Evolutionary conservation across 1,140 invertebrate genomes (phyloP).

Genomic region (Heterodera schachtii): DNA sequence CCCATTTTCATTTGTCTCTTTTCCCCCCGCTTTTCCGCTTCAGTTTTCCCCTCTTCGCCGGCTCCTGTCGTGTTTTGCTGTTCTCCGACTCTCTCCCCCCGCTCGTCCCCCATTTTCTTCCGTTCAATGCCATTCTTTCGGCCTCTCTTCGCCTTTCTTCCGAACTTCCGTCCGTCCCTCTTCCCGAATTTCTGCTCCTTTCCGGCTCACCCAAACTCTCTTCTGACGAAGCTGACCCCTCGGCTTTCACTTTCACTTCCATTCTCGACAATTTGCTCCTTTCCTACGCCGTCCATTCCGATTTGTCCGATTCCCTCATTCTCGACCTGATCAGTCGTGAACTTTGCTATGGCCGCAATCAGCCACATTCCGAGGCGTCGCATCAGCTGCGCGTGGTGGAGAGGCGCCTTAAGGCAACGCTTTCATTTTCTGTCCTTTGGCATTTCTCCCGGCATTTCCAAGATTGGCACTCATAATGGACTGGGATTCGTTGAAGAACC

Average conservation of each 20-base stretch:
- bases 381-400: conserved; percentile 9
- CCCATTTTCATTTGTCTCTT: no score
- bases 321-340: conserved; percentile 12
- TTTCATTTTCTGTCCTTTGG: background rate
- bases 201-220: background rate
- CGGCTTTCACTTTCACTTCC: background rate
- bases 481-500: conserved; percentile 49
- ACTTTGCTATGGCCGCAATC: conserved; percentile 13
- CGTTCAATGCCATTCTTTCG: conserved; percentile 1
- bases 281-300: background rate
- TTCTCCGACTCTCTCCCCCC: background rate
- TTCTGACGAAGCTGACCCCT: background rate
- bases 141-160: conserved; percentile 12
- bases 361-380: background rate
- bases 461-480: conserved; percentile 51
- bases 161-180: background rate
- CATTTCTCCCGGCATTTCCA: background rate
- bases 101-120: background rate
- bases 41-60: conserved; percentile 23
- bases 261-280: conserved; percentile 23
- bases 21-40: no score
- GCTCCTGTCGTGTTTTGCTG: conserved; percentile 17
- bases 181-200: conserved; percentile 11
- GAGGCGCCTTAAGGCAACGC: conserved; percentile 8
- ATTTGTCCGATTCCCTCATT: conserved; percentile 13